Base-by-base conservation (phyloP, 1,140 invertebrate species). In the Drosophila triauraria region DNA sequence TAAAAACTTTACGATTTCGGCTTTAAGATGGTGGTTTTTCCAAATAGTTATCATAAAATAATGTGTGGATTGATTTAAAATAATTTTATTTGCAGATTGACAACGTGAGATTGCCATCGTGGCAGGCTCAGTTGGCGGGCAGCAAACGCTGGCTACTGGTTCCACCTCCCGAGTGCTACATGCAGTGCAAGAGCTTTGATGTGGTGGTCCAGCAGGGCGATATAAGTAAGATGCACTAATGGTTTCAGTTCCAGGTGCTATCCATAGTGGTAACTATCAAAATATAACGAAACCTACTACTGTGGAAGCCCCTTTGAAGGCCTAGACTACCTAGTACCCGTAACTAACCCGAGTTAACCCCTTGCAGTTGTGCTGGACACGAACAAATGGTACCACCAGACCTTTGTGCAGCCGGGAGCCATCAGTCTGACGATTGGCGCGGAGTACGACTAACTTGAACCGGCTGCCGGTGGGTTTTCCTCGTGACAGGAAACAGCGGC, bases 391-490 rank as follows among this genome's bases (percentile, higher is more conserved):
- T 99, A 98, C 91, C 98, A 99, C 93, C 95, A 97, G 86, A 99
- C 98, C 1, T 93, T 94, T 75, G 97, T 98, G 61, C 94, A 98
- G 27, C 97, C 97, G 1, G 95, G 96, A 35, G 96, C 97, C 68
- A 96, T 99, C 72, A 99, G 98, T 93, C 98, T 99, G 63, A 98
- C 98, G 1, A 99, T 99, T 83, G 98, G 98, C 25, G 97, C 98
- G 0, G 98, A 99, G 93, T 99, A 97, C 91, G 98, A 99, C 92
- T 98, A 93, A 95, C 20, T 44, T 60, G 8, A 32, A 74, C 58
- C 32, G 63, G 53, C 57, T 80, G 23, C 57, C 13, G 58, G 58
- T 32, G 59, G 50, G 54, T 81, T 82, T 63, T 54, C 69, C 65
- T 57, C 64, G 59, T 59, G 88, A 57, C 78, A 80, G 80, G 80